Conservation (phyloP, 1,140 invertebrate species). For the Branchinecta lynchi region DNA sequence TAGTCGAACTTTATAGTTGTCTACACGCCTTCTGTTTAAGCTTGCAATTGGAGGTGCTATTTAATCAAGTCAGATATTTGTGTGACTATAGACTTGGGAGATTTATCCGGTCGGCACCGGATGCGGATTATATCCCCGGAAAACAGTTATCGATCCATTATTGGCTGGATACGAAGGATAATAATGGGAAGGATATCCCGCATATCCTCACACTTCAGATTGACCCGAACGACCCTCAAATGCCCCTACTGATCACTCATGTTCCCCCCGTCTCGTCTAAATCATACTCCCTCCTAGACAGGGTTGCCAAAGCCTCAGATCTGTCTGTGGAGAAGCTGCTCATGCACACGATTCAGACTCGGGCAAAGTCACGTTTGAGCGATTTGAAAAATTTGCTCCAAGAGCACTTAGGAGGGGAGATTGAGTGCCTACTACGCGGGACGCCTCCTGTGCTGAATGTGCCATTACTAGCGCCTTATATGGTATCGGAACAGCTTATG, state of each 20-base stretch:
- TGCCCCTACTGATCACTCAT: slow-evolving; percentile 69
- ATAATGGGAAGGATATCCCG: slow-evolving; percentile 60
- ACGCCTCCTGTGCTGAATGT: slow-evolving; percentile 80
- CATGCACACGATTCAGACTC: slow-evolving; percentile 92
- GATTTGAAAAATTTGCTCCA: slow-evolving; percentile 64
- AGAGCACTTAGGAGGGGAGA: slow-evolving; percentile 51
- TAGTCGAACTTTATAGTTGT: slow-evolving; percentile 67
- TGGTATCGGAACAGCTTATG: slow-evolving; percentile 72
- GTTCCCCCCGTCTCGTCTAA: slow-evolving; percentile 63
- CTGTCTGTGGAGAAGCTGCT: slow-evolving; percentile 84
- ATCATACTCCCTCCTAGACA: slow-evolving; percentile 52
- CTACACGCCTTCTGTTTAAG: slow-evolving; percentile 90
- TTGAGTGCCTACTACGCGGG: slow-evolving; percentile 53
- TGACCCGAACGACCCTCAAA: slow-evolving; percentile 54
- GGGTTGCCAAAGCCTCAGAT: slow-evolving; percentile 64
- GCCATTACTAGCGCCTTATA: slow-evolving; percentile 69
- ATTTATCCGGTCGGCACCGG: slow-evolving; percentile 48
- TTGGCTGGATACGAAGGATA: slow-evolving; percentile 52
- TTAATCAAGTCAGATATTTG: slow-evolving; percentile 60
- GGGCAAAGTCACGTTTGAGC: slow-evolving; percentile 60
- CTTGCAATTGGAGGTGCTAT: slow-evolving; percentile 62
- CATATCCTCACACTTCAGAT: slow-evolving; percentile 78
- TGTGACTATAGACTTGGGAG: slow-evolving; percentile 74
- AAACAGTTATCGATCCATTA: slow-evolving; percentile 78
- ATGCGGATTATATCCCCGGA: slow-evolving; percentile 82